These are phyloP conservation scores for Archips xylosteana DNA, from an alignment of 2,888 invertebrate species.

Conservation along the genomic window DNA sequence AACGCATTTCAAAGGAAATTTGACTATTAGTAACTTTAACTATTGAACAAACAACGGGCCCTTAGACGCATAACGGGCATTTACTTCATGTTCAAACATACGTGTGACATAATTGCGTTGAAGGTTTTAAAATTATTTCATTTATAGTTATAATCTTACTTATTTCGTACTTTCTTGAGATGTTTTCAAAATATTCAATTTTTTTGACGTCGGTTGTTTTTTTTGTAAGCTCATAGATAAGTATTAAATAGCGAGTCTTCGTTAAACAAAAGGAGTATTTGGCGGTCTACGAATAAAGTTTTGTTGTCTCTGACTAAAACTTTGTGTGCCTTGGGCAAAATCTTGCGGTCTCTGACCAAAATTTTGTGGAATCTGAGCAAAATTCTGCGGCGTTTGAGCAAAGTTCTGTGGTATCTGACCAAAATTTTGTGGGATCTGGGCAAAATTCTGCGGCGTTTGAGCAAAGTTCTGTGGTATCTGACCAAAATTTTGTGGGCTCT, in stretches of 20 bases:
- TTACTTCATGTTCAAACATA: too few species aligned
- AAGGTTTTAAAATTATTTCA: too few species aligned
- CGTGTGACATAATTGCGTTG: too few species aligned
- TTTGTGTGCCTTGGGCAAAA: neutral
- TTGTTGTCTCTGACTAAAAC: neutral
- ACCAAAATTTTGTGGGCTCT: neutral
- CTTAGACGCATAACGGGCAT: too few species aligned
- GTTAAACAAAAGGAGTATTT: neutral
- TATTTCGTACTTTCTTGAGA: too few species aligned
- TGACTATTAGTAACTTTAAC: too few species aligned
- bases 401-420: neutral
- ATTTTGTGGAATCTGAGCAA: neutral
- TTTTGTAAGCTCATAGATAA: too few species aligned
- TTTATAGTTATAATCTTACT: too few species aligned
- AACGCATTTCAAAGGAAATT: too few species aligned
- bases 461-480: neutral
- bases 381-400: neutral
- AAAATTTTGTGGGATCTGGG: neutral
- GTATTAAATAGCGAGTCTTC: too few species aligned
- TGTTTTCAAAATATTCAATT: neutral
- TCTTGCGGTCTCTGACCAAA: neutral
- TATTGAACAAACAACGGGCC: too few species aligned
- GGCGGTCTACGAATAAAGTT: neutral
- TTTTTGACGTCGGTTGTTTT: neutral
- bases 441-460: neutral